Conservation (phyloP, 2,888 invertebrate genomes). For the Hypomecis punctinalis region DNA sequence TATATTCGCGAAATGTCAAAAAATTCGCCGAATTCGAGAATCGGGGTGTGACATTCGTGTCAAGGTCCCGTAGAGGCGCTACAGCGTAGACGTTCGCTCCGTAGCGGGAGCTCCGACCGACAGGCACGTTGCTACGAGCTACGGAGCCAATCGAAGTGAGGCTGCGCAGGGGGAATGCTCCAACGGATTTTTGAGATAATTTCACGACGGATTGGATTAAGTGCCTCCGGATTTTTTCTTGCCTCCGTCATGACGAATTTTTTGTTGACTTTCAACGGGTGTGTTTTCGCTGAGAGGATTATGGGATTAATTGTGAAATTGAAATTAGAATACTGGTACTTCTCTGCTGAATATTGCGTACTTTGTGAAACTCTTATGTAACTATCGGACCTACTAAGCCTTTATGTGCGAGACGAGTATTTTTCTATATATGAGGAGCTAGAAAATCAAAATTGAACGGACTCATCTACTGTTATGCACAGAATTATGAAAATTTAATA, state of each 20-base stretch:
- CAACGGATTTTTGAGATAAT: constrained; percentile 58
- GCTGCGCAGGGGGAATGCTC: constrained; percentile 74
- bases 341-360: background rate
- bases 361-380: constrained; percentile 6
- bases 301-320: constrained; percentile 9
- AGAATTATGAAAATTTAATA: too few species aligned
- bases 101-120: constrained; percentile 80
- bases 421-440: too few species aligned
- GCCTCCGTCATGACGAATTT: constrained; percentile 39
- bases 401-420: too few species aligned
- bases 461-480: too few species aligned
- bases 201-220: constrained; percentile 49
- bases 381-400: background rate
- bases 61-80: constrained; percentile 67
- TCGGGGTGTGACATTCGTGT: constrained; percentile 75
- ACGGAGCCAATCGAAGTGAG: constrained; percentile 83
- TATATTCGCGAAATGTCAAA: constrained; percentile 15
- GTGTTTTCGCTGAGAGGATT: constrained; percentile 28
- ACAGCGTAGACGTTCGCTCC: constrained; percentile 78
- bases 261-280: constrained; percentile 39
- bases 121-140: constrained; percentile 82
- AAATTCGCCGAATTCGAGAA: constrained; percentile 50
- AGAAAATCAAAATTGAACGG: too few species aligned
- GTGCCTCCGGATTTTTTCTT: constrained; percentile 49
- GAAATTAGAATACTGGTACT: background rate